These are phyloP conservation scores for Drosophila simulans DNA, from an alignment of 1,140 invertebrate genomes.

Conservation along the genomic window DNA sequence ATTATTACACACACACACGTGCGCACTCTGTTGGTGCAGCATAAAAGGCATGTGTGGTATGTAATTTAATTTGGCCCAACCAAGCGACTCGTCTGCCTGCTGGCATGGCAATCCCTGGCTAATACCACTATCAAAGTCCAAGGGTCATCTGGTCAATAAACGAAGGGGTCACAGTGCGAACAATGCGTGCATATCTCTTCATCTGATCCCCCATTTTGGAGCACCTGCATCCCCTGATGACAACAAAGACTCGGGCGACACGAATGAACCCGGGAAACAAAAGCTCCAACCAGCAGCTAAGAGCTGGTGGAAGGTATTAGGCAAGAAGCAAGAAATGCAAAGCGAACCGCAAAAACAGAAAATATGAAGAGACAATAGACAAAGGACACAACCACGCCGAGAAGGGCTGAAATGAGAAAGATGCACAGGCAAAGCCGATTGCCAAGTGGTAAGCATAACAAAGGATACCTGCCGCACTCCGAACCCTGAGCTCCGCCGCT, in stretches of 20 bases:
- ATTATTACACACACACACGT: slow-evolving; percentile 22
- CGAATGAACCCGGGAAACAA: slow-evolving; percentile 41
- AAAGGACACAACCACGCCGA: slow-evolving; percentile 29
- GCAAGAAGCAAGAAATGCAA: slow-evolving; percentile 51
- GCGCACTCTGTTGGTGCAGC: background rate
- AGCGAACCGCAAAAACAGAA: slow-evolving; percentile 53
- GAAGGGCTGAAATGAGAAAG: slow-evolving; percentile 21
- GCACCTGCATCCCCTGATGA: slow-evolving; percentile 62
- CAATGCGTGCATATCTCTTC: slow-evolving; percentile 27
- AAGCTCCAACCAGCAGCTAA: slow-evolving; percentile 27
- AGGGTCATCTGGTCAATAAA: slow-evolving; percentile 27
- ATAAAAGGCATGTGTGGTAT: slow-evolving; percentile 10
- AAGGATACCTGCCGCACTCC: slow-evolving; percentile 76
- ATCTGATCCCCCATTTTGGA: slow-evolving; percentile 29
- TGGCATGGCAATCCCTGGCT: slow-evolving; percentile 10
- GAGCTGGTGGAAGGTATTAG: slow-evolving; percentile 50
- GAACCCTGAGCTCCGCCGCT: slow-evolving; percentile 5
- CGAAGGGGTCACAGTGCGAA: slow-evolving; percentile 29
- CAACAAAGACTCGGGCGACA: slow-evolving; percentile 66
- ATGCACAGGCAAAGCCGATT: slow-evolving; percentile 72
- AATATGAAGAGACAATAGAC: slow-evolving; percentile 65
- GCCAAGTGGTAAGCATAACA: slow-evolving; percentile 81
- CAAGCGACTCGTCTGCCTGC: background rate
- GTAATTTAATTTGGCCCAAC: slow-evolving; percentile 46
- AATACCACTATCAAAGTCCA: slow-evolving; percentile 3